These are phyloP conservation scores for Lycaena phlaeas DNA, from an alignment of 2,888 invertebrate genomes.

Conservation along the genomic window DNA sequence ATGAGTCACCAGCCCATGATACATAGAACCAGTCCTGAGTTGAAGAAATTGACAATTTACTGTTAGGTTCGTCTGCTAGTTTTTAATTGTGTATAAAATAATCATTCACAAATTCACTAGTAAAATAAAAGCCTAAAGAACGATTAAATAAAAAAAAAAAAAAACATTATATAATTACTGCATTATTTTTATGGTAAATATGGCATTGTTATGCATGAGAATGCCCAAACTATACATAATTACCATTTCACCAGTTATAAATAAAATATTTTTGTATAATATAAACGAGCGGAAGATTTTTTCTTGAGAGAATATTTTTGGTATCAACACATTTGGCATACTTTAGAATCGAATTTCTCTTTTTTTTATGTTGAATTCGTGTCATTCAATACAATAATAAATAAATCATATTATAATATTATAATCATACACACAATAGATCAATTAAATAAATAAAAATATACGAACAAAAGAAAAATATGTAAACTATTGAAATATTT, in stretches of 20 bases:
- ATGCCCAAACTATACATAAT: background rate
- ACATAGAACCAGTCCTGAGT: too few relatives aligned
- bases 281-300: conserved; percentile 16
- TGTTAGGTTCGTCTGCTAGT: too few relatives aligned
- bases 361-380: conserved; percentile 13
- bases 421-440: too few relatives aligned
- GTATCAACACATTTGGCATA: conserved; percentile 24
- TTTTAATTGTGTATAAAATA: too few relatives aligned
- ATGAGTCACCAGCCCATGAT: too few relatives aligned
- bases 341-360: conserved; percentile 21
- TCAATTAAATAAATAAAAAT: too few relatives aligned
- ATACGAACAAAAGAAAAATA: background rate
- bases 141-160: too few relatives aligned
- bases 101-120: too few relatives aligned
- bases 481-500: background rate
- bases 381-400: background rate
- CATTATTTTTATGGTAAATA: too few relatives aligned
- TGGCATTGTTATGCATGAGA: background rate
- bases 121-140: background rate
- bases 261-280: conserved; percentile 14
- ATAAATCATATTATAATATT: too few relatives aligned
- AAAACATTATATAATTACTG: too few relatives aligned
- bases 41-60: too few relatives aligned
- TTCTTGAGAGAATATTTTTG: conserved; percentile 22
- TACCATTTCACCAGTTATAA: background rate